Conservation (phyloP, 2,888 invertebrate species). For the Stomorhina lunata region DNA sequence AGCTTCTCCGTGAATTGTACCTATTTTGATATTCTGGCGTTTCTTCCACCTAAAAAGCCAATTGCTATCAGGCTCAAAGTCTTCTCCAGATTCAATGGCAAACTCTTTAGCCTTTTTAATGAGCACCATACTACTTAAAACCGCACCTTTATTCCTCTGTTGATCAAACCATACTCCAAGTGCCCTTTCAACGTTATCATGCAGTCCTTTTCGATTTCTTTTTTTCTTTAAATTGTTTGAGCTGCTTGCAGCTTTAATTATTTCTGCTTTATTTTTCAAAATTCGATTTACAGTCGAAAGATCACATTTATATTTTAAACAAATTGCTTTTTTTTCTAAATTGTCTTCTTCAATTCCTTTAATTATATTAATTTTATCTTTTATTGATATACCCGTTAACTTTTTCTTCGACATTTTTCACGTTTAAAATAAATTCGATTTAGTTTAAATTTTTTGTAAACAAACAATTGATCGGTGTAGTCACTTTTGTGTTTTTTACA, state of each 20-base stretch:
- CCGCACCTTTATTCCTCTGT: slow-evolving; percentile 23
- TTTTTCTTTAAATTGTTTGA: slow-evolving; percentile 6
- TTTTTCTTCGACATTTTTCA: neutral
- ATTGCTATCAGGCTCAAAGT: slow-evolving; percentile 34
- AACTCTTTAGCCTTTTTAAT: slow-evolving; percentile 45
- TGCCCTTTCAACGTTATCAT: slow-evolving; percentile 40
- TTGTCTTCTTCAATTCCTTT: slow-evolving; percentile 38
- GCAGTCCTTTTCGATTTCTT: slow-evolving; percentile 16
- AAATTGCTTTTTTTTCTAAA: slow-evolving; percentile 17
- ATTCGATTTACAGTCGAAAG: slow-evolving; percentile 31
- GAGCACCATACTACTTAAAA: slow-evolving; percentile 17
- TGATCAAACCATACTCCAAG: slow-evolving; percentile 49
- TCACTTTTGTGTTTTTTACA: neutral
- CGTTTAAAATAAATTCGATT: no score
- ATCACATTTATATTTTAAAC: slow-evolving; percentile 36
- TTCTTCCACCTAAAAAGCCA: slow-evolving; percentile 56
- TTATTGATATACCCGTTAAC: neutral
- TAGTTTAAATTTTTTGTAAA: neutral
- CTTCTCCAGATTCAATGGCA: slow-evolving; percentile 6
- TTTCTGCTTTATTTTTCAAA: slow-evolving; percentile 26
- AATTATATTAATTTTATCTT: slow-evolving; percentile 20
- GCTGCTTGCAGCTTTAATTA: neutral
- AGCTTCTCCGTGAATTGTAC: slow-evolving; percentile 25
- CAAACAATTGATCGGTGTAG: neutral
- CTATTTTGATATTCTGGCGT: slow-evolving; percentile 44